phyloP scores from a whole-genome alignment of 2,797 vertebrate species.

The Melanotaenia pygmaea region DNA sequence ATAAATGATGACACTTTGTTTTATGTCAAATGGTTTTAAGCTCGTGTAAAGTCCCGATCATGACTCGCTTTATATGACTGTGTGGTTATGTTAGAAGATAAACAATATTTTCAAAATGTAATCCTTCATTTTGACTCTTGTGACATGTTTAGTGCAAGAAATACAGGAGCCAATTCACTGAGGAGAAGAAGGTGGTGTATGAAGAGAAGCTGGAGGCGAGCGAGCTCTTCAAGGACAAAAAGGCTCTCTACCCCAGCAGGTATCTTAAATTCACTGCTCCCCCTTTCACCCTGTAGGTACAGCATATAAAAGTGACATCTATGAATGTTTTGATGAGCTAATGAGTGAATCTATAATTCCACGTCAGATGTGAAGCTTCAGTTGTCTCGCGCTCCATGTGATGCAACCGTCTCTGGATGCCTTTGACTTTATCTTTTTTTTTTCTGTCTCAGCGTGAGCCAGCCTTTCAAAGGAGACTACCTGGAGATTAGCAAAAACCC shows the following conservation, averaged over 20 bases:
- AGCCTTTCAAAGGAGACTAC: constrained; percentile 97
- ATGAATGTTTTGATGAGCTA: neutral
- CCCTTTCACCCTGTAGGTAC: neutral
- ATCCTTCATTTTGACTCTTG: constrained; percentile 8
- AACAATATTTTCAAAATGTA: neutral
- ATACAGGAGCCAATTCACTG: constrained; percentile 94
- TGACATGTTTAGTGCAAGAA: constrained; percentile 90
- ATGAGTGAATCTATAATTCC: constrained; percentile 9
- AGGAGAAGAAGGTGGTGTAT: constrained; percentile 92
- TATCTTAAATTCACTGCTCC: constrained; percentile 60
- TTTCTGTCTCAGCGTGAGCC: constrained; percentile 86
- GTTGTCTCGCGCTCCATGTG: neutral
- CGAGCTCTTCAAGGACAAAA: constrained; percentile 97
- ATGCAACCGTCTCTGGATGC: neutral
- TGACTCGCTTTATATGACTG: neutral
- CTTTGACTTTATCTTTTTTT: constrained; percentile 6
- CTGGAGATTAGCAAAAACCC: constrained; percentile 96
- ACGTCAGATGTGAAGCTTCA: neutral
- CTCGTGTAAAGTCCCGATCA: neutral
- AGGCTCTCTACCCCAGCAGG: constrained; percentile 96
- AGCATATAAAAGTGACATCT: neutral
- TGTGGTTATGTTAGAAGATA: neutral
- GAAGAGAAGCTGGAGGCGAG: constrained; percentile 98
- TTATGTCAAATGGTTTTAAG: neutral
- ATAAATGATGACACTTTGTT: no score